Percentiles rank a stretch among this genome's conserved stretches.
phyloP scores from a whole-genome alignment of 2,888 invertebrate species.

The Agriopis aurantiaria region DNA sequence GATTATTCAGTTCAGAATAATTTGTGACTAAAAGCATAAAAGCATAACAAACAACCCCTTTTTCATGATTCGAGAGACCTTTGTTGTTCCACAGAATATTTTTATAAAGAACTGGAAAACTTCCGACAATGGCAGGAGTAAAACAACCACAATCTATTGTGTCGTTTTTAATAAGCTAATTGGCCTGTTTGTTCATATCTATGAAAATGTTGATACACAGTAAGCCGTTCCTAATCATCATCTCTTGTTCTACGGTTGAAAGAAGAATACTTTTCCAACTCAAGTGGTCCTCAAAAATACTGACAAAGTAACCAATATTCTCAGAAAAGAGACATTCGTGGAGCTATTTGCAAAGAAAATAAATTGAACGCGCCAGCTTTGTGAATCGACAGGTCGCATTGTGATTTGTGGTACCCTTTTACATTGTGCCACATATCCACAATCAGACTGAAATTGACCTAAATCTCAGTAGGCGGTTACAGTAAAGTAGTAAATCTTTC shows the following conservation, averaged over 20 bases:
- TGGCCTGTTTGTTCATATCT: neutral
- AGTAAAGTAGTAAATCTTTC: neutral
- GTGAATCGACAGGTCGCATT: conserved; percentile 11
- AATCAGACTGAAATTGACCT: conserved; percentile 16
- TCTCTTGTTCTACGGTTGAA: too few species aligned
- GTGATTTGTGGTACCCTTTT: conserved; percentile 14
- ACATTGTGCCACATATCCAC: conserved; percentile 10
- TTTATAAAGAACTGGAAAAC: neutral
- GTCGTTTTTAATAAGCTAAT: conserved; percentile 10
- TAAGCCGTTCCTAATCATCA: neutral
- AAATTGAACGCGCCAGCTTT: conserved; percentile 26
- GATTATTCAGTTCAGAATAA: too few species aligned
- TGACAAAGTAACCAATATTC: neutral
- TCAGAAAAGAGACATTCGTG: neutral
- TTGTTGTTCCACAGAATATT: conserved; percentile 1
- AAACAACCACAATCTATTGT: neutral
- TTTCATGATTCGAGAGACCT: conserved; percentile 4
- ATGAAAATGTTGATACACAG: neutral
- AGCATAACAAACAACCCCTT: conserved; percentile 1
- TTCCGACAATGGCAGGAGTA: neutral
- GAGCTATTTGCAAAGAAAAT: conserved; percentile 26
- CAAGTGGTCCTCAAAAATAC: neutral
- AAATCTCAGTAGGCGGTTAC: conserved; percentile 8
- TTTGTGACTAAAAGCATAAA: neutral
- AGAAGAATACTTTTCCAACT: too few species aligned